Evolutionary conservation across 35 echinoderm and acorn worm genomes (phyloP).

Genomic region (Apostichopus californicus): DNA sequence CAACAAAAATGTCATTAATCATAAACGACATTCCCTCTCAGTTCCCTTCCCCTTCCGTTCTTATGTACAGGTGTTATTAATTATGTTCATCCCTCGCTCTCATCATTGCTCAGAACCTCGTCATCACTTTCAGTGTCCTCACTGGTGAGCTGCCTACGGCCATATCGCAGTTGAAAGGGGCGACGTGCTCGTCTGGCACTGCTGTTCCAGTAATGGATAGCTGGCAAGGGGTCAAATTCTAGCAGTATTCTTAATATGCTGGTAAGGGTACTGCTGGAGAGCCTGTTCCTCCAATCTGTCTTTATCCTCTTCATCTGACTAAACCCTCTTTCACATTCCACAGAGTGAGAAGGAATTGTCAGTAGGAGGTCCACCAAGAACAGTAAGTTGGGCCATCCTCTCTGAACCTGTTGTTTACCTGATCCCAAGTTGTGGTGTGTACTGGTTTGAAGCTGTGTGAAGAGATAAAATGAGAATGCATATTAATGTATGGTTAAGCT

Average conservation of each 20-base stretch:
- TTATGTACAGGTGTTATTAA: too few species aligned
- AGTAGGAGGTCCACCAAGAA: conserved; percentile 10
- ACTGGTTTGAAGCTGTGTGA: conserved; percentile 25
- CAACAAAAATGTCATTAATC: too few species aligned
- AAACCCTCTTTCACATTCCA: conserved; percentile 34
- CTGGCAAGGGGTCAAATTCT: background rate
- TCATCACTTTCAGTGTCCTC: too few species aligned
- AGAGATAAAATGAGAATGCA: background rate
- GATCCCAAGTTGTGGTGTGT: conserved; percentile 1
- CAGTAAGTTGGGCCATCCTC: conserved; percentile 27
- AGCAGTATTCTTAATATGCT: conserved; percentile 15
- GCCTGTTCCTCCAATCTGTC: conserved; percentile 10
- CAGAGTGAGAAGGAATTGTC: conserved; percentile 5
- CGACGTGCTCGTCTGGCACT: background rate
- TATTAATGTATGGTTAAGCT: too few species aligned
- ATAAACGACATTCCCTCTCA: too few species aligned
- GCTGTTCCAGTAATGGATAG: conserved; percentile 35
- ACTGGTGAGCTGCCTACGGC: background rate
- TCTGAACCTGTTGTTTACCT: background rate
- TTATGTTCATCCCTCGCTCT: too few species aligned
- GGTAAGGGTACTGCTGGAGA: conserved; percentile 9
- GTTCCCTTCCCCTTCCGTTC: too few species aligned
- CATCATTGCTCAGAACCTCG: too few species aligned
- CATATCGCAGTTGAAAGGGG: background rate
- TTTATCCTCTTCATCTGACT: conserved; percentile 26